Evolutionary conservation across 2,113 vertebrate species (phyloP).

Genomic region (Nanorana parkeri): DNA sequence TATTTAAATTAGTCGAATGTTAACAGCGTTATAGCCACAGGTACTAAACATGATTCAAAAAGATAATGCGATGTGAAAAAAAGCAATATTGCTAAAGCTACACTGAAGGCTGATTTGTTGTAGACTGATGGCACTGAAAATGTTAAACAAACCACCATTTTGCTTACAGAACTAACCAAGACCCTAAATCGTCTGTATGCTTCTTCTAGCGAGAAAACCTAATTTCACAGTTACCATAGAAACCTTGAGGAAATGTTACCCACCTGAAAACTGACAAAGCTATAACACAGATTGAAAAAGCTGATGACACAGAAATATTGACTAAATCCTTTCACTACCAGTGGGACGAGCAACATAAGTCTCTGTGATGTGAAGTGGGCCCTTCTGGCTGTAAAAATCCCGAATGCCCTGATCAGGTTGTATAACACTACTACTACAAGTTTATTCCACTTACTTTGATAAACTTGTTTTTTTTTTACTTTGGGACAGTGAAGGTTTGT

Average conservation of each 20-base stretch:
- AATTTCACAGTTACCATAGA: slow-evolving; percentile 47
- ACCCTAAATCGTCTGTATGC: slow-evolving; percentile 18
- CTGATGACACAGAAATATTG: slow-evolving; percentile 41
- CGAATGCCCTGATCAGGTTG: background rate
- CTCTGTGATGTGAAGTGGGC: slow-evolving; percentile 2
- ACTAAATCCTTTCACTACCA: slow-evolving; percentile 33
- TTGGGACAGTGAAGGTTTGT: background rate
- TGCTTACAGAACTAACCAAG: slow-evolving; percentile 18
- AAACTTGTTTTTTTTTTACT: background rate
- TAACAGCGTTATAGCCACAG: no score
- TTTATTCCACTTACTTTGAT: background rate
- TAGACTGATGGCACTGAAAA: no score
- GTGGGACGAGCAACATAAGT: background rate
- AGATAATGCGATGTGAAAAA: background rate
- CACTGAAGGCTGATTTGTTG: background rate
- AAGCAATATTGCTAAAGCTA: background rate
- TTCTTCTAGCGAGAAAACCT: slow-evolving; percentile 37
- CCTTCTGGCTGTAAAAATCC: slow-evolving; percentile 1
- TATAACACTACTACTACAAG: background rate
- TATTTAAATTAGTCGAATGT: no score
- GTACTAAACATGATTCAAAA: background rate
- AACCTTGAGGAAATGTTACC: slow-evolving; percentile 38
- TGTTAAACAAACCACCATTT: background rate
- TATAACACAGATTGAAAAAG: slow-evolving; percentile 50
- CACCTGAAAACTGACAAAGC: slow-evolving; percentile 49